These are phyloP conservation scores for Wasmannia auropunctata DNA, from an alignment of 1,140 invertebrate genomes.

Conservation along the genomic window DNA sequence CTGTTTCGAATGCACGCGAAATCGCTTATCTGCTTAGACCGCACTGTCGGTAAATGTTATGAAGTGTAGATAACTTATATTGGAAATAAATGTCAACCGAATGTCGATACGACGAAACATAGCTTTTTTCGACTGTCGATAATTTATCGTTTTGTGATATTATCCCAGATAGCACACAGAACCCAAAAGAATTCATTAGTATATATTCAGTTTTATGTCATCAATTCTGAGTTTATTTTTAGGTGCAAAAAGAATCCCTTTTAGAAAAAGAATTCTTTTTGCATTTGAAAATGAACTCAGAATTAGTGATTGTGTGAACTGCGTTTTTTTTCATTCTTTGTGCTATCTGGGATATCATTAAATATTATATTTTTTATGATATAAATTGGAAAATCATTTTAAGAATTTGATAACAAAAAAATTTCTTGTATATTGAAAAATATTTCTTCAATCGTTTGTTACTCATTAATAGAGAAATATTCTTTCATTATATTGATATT, in stretches of 20 bases:
- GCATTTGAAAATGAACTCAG: no score
- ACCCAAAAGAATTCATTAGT: no score
- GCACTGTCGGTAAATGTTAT: conserved; percentile 10
- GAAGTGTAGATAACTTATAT: not conserved
- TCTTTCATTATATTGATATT: not conserved
- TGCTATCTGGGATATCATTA: no score
- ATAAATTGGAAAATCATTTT: conserved; percentile 5
- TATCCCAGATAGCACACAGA: no score
- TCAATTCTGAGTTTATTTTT: no score
- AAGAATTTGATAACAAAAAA: not conserved
- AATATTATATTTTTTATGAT: not conserved
- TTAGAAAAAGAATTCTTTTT: no score
- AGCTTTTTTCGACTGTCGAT: not conserved
- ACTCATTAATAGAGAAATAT: not conserved
- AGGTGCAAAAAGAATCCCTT: no score
- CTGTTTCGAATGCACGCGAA: not conserved
- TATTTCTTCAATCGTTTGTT: not conserved
- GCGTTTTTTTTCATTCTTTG: no score
- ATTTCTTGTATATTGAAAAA: not conserved
- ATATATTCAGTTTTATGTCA: no score
- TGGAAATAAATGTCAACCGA: not conserved
- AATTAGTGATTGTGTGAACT: no score
- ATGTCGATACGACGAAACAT: not conserved
- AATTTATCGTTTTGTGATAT: not conserved
- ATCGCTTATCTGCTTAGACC: no score